phyloP scores from a whole-genome alignment of 1,140 invertebrate genomes.

The Brachionus rotundiformis region DNA sequence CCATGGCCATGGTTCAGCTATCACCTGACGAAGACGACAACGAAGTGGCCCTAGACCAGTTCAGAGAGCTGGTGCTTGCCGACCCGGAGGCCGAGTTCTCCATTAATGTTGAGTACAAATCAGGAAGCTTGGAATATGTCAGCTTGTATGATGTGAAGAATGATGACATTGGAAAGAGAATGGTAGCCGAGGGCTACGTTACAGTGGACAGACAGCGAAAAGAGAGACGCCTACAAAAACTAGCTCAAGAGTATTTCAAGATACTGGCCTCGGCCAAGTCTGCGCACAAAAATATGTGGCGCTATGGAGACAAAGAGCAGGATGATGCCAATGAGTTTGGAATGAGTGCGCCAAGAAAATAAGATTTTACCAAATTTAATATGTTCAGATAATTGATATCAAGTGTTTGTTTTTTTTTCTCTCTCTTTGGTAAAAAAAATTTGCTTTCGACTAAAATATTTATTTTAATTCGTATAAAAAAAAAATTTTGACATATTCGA shows the following conservation, averaged over 20 bases:
- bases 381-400: no score
- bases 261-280: constrained; percentile 82
- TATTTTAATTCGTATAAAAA: no score
- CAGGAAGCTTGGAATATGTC: not conserved
- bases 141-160: constrained; percentile 29
- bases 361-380: no score
- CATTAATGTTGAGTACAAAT: constrained; percentile 71
- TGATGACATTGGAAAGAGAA: constrained; percentile 24
- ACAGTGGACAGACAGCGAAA: constrained; percentile 74
- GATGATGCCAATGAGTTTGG: constrained; percentile 71
- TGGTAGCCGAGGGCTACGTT: constrained; percentile 77
- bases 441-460: no score
- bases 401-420: no score
- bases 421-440: no score
- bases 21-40: constrained; percentile 81
- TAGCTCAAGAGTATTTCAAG: constrained; percentile 78
- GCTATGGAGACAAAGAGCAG: constrained; percentile 91
- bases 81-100: constrained; percentile 68
- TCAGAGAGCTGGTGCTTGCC: constrained; percentile 53
- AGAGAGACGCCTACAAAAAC: constrained; percentile 77
- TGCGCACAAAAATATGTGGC: constrained; percentile 80
- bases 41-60: constrained; percentile 71
- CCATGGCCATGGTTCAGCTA: constrained; percentile 77
- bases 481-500: no score
- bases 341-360: constrained; percentile 9